Conservation (phyloP, 2,797 vertebrate genomes). For the Hirundo rustica region DNA sequence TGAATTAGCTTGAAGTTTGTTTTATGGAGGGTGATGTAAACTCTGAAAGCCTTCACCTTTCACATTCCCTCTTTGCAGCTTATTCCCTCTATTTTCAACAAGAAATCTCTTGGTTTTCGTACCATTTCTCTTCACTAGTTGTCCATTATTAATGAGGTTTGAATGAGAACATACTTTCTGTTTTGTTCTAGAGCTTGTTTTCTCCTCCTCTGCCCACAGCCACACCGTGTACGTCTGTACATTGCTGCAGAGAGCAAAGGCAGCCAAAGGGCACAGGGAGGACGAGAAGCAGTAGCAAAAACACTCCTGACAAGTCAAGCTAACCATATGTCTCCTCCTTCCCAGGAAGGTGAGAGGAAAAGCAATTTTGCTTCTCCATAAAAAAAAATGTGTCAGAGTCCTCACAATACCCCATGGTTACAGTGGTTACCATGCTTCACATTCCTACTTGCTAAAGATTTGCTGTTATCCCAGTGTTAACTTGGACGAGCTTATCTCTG, state of each 20-base stretch:
- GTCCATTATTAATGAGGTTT: slow-evolving; percentile 47
- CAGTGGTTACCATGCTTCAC: not conserved
- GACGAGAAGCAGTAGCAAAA: not conserved
- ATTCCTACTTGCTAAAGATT: not conserved
- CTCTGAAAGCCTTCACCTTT: slow-evolving; percentile 5
- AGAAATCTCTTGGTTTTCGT: not conserved
- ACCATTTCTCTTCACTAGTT: not conserved
- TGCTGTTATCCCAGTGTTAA: slow-evolving; percentile 2
- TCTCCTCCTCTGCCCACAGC: not conserved
- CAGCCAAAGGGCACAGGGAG: not conserved
- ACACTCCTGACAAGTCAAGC: not conserved
- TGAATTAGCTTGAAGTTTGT: not conserved
- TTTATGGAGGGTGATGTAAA: not conserved
- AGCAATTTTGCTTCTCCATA: not conserved
- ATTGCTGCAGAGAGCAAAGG: not conserved
- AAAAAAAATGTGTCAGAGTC: not conserved
- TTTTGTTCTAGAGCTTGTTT: slow-evolving; percentile 29
- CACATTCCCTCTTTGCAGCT: not conserved
- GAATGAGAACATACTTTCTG: slow-evolving; percentile 9
- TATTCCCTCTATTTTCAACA: not conserved
- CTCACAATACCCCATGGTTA: not conserved
- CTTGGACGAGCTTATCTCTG: slow-evolving; percentile 18
- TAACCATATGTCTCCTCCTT: not conserved
- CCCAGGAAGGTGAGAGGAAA: not conserved
- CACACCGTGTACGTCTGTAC: rapidly evolving